Evolutionary conservation across 2,797 vertebrate genomes (phyloP).

Genomic region (Cyprinella venusta): DNA sequence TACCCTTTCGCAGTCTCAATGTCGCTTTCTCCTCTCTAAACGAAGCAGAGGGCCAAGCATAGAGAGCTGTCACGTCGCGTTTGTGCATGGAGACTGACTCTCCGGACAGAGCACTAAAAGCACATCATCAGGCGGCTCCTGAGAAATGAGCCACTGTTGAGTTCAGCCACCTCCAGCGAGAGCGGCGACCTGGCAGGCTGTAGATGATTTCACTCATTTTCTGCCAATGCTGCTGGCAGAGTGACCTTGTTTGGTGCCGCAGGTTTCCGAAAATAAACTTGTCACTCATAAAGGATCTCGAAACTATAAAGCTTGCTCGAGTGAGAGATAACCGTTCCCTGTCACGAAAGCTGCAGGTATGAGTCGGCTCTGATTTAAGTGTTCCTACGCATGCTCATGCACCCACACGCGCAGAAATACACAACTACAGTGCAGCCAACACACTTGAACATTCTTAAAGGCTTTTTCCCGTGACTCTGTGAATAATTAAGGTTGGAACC

Average conservation of each 20-base stretch:
- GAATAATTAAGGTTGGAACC: slow-evolving; percentile 44
- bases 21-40: not conserved
- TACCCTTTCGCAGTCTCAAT: not conserved
- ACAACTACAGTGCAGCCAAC: slow-evolving; percentile 27
- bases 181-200: slow-evolving; percentile 50
- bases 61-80: slow-evolving; percentile 39
- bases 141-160: slow-evolving; percentile 51
- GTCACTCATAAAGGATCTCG: slow-evolving; percentile 46
- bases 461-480: slow-evolving; percentile 23
- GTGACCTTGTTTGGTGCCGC: slow-evolving; percentile 52
- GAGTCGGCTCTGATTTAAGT: slow-evolving; percentile 58
- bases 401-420: slow-evolving; percentile 36
- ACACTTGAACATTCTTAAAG: slow-evolving; percentile 37
- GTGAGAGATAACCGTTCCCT: slow-evolving; percentile 35
- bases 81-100: slow-evolving; percentile 38
- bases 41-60: not conserved
- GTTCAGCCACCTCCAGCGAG: slow-evolving; percentile 43
- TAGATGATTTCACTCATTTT: slow-evolving; percentile 56
- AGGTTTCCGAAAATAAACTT: slow-evolving; percentile 59
- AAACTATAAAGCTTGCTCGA: slow-evolving; percentile 38
- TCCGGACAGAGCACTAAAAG: slow-evolving; percentile 40
- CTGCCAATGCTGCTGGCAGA: slow-evolving; percentile 41
- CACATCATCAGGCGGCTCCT: slow-evolving; percentile 46
- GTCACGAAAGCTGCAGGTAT: slow-evolving; percentile 47
- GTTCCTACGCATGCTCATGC: slow-evolving; percentile 56